Conservation (phyloP, 2,888 invertebrate genomes). For the Eledona agricola region DNA sequence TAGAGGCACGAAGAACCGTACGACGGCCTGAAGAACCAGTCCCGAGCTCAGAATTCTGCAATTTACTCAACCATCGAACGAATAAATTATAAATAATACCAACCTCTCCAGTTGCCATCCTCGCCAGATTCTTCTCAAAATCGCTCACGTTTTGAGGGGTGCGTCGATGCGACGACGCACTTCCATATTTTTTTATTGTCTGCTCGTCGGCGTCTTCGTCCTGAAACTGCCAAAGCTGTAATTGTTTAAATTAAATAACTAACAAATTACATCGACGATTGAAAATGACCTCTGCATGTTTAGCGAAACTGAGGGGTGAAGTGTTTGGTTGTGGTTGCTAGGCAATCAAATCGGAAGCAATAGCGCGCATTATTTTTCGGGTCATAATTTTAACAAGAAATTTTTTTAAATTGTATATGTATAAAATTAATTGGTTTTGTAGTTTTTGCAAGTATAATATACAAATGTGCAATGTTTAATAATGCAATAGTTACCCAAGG, state of each 20-base stretch:
- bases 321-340: too few species aligned
- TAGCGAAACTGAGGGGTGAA: too few species aligned
- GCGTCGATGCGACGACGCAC: neutral
- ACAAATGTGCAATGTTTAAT: too few species aligned
- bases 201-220: constrained; percentile 33
- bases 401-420: too few species aligned
- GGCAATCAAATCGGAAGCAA: too few species aligned
- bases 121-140: constrained; percentile 15
- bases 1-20: constrained; percentile 43
- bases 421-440: too few species aligned
- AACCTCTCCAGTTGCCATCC: constrained; percentile 24
- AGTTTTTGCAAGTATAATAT: too few species aligned
- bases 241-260: neutral
- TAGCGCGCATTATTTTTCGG: too few species aligned
- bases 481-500: too few species aligned
- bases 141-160: constrained; percentile 13
- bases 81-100: constrained; percentile 23
- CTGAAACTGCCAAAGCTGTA: too few species aligned
- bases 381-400: too few species aligned
- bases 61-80: neutral
- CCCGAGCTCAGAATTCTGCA: constrained; percentile 1
- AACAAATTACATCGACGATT: constrained; percentile 40
- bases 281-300: constrained; percentile 45
- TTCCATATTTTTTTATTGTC: constrained; percentile 17
- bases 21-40: constrained; percentile 48